Base-by-base conservation (phyloP, 1,140 invertebrate species). In the Zaprionus lachaisei region DNA sequence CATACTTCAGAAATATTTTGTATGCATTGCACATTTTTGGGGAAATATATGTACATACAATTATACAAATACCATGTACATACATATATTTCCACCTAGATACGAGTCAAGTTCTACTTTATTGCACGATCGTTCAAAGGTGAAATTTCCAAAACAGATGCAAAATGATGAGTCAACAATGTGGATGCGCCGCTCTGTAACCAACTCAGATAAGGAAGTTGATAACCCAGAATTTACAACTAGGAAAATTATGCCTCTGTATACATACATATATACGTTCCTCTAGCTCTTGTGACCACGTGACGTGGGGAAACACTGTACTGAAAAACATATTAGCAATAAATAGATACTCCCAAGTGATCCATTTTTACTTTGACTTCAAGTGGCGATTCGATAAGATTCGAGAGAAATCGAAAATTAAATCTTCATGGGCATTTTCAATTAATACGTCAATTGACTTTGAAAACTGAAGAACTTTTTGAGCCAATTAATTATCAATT, bases 401-500 rank as follows among this genome's bases (percentile, higher is more conserved):
- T 62, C 38, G 24, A 49, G 11, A 11, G 41, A 22, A 58, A 54
- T 73, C 47, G 24, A 31, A 74, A 72, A 72, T 55, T 15, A 76
- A 72, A 61, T 65, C 38, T 51, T 51, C 1, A 12, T 4, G 22
- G 22, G 47, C 4, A 62, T 57, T 75, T 65, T 14, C 34, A 60
- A 70, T 71, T 71, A 28, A 64, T 24, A 34, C 15, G 47, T 24
- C 41, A 81, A 68, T 60, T 68, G 64, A 61, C 62, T 72, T 62
- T 64, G 60, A 37, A 54, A 54, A 6, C 22, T 71, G 20, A 62
- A 65, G 31, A 58, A 72, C 72, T 65, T 56, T 56, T 34, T n/a
- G 12, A 12, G 64, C 38, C 69, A 79, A 79, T 85, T 79, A 78
- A 65, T 72, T 72, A 65, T 80, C 71, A 77, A 80, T 87, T 87